Base-by-base conservation (phyloP, 2,797 vertebrate genomes). In the Huso huso region DNA sequence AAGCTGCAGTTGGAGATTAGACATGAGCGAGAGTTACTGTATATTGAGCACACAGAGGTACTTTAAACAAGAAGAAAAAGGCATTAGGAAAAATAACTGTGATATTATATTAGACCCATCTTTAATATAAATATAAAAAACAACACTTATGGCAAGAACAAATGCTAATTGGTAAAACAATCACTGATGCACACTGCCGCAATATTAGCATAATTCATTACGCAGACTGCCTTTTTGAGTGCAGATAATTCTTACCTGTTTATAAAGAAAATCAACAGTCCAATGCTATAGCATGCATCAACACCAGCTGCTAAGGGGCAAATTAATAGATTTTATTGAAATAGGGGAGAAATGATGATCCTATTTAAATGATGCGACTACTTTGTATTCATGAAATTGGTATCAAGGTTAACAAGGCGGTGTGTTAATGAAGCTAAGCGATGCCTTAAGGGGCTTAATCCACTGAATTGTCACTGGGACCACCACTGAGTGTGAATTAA, bases 321-420 rank as follows among this genome's bases (percentile, higher is more conserved):
- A 57, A 9, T 57, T 57, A 57, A 57, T 57, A 12, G 7, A 58
- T 58, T 58, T 58, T 58, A 58, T 58, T 58, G 55, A 58, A 13
- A 11, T n/a, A 58, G 55, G 55, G 6, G 55, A 58, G 55, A 58
- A 58, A 58, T 7, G 11, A 15, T 58, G 7, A 3, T 58, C 8
- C 55, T 11, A 2, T 58, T 58, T 58, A 58, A 58, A 8, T 58
- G 55, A 58, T 58, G 55, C 6, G 10, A 13, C 55, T n/a, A n/a
- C 13, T 58, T n/a, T 58, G 55, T 11, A 58, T 58, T 58, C 55
- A 58, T 58, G 55, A 58, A 58, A n/a, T n/a, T 58, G 13, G 11
- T 58, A 8, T 58, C 55, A 15, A 58, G 55, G 55, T 58, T 58
- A 58, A 58, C 12, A 58, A 58, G 55, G 11, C 9, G 13, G 55